Evolutionary conservation across 2,113 vertebrate genomes (phyloP).

Genomic region (Delphinapterus leucas): DNA sequence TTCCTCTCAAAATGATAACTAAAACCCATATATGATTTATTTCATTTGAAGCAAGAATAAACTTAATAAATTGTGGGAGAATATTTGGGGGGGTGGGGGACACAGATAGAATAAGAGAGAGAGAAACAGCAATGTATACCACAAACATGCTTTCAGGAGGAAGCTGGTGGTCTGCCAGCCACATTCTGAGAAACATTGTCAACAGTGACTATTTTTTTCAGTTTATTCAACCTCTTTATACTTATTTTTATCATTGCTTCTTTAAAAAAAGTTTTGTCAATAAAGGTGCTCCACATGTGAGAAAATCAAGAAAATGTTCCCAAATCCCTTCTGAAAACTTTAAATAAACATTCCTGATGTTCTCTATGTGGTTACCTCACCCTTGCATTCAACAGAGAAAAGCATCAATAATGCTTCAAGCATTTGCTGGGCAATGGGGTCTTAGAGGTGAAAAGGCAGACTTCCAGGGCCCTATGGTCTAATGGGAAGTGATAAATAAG

Average conservation of each 20-base stretch:
- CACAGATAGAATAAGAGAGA: background rate
- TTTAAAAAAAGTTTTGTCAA: conserved; percentile 33
- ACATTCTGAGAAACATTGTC: background rate
- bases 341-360: conserved; percentile 12
- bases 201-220: background rate
- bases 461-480: background rate
- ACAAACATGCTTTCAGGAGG: background rate
- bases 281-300: conserved; percentile 23
- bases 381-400: background rate
- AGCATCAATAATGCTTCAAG: background rate
- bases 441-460: background rate
- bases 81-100: background rate
- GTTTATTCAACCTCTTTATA: background rate
- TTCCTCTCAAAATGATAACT: conserved; percentile 3
- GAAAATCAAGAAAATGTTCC: conserved; percentile 60
- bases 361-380: background rate
- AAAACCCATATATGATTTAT: background rate
- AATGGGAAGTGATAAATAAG: background rate
- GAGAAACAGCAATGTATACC: background rate
- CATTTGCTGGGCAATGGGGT: background rate
- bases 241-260: conserved; percentile 40
- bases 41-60: conserved; percentile 21
- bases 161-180: background rate
- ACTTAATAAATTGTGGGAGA: background rate
- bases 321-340: conserved; percentile 49